phyloP scores from a whole-genome alignment of 2,888 invertebrate genomes.

The Brachyopa scutellaris region DNA sequence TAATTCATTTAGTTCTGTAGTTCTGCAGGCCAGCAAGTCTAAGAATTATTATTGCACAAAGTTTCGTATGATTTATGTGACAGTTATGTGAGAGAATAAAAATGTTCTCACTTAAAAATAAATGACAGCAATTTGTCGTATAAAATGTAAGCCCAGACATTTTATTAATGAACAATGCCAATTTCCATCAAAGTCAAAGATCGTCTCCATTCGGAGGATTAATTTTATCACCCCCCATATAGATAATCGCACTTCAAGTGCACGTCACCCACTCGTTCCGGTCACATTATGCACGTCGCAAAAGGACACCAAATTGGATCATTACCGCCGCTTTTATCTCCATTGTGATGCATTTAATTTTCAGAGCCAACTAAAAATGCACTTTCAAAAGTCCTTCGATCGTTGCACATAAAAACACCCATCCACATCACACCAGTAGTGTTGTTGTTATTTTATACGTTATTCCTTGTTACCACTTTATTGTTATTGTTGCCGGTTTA shows the following conservation, averaged over 20 bases:
- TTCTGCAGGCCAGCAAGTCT: no score
- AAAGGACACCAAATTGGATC: constrained; percentile 54
- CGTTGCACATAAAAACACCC: background rate
- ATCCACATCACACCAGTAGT: constrained; percentile 8
- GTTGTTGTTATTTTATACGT: no score
- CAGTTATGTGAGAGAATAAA: no score
- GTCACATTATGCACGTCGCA: constrained; percentile 41
- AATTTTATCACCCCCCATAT: constrained; percentile 42
- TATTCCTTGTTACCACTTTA: constrained; percentile 64
- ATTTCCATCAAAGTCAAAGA: no score
- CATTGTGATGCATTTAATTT: constrained; percentile 60
- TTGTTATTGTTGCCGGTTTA: constrained; percentile 64
- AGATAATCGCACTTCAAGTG: constrained; percentile 26
- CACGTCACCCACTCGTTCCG: constrained; percentile 55
- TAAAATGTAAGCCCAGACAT: no score
- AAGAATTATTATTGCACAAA: no score
- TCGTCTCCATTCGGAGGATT: constrained; percentile 9
- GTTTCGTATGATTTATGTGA: no score
- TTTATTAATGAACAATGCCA: no score
- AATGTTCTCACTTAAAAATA: no score
- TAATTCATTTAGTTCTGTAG: no score
- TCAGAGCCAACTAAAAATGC: constrained; percentile 44
- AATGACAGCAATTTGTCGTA: no score
- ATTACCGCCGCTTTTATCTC: constrained; percentile 59
- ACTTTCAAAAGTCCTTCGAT: constrained; percentile 20